Evolutionary conservation across 92 coral and sea anemone species (phyloP), one percentile per base, ranked within the genome.

Genomic region (Galaxea fascicularis): DNA sequence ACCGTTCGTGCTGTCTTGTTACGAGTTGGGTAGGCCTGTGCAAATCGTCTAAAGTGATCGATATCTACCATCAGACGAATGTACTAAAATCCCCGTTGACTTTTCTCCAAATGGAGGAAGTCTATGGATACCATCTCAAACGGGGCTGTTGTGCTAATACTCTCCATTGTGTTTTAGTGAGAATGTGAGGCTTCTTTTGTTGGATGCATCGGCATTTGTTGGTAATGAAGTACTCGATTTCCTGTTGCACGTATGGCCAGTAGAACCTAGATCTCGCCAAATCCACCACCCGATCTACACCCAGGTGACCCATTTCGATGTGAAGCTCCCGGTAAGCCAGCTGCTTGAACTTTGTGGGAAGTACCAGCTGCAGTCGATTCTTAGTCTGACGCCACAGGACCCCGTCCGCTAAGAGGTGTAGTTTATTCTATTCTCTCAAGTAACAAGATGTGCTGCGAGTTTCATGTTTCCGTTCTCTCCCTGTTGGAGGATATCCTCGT

Each of bases 11-110:
- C 85, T 80, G 85, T 49, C 76, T 80, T 80, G 76, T 80, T 68
- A 18, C 85, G n/a, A n/a, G 85, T 80, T 67, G 67, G 85, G 54
- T 47, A 80, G 76, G 85, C 85, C 85, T 80, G 76, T 31, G 77
- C 66, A 67, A 67, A 80, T 31, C 76, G 28, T 29, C 76, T 80
- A 28, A 39, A 78, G 83, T 78, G 73, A 15, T 63, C 73, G 18
- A 60, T n/a, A n/a, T n/a, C 72, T 51, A 76, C 44, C 56, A 64
- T 62, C 18, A 78, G 17, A n/a, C n/a, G n/a, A n/a, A 66, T 60
- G 83, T 64, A 78, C 45, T 78, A 59, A 78, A 78, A 78, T 64
- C 83, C 83, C 60, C 60, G 62, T 66, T 78, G 71, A 12, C 83
- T 77, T 60, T 77, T 77, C 58, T 77, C 82, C 56, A 77, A 25